phyloP scores from a whole-genome alignment of 2,797 vertebrate species.

The Malacoraja senta region DNA sequence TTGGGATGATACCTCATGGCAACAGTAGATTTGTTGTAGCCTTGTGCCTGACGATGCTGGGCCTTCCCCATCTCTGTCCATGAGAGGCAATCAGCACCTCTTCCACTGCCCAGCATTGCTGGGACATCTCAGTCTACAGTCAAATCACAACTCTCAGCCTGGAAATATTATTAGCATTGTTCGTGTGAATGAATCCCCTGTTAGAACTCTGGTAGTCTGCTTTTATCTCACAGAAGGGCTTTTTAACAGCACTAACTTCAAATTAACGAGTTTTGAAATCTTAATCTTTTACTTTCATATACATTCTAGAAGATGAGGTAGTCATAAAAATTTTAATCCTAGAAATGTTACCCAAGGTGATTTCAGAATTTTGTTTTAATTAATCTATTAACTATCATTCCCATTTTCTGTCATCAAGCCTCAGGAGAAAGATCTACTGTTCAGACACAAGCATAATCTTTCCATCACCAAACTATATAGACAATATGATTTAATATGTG shows the following conservation, averaged over 20 bases:
- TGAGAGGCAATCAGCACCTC: background rate
- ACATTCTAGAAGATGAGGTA: background rate
- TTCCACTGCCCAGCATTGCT: background rate
- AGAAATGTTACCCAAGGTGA: constrained; percentile 13
- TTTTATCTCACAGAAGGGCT: background rate
- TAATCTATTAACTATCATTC: background rate
- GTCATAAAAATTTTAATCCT: constrained; percentile 13
- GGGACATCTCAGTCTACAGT: background rate
- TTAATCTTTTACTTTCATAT: background rate
- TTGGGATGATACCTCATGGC: too few species aligned
- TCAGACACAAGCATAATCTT: background rate
- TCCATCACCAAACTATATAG: background rate
- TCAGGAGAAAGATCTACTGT: background rate
- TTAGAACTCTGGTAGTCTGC: background rate
- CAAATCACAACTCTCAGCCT: background rate
- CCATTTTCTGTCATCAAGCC: background rate
- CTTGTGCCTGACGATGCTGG: background rate
- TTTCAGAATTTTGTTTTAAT: constrained; percentile 14
- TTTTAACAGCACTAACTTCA: background rate
- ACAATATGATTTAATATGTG: background rate
- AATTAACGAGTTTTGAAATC: background rate
- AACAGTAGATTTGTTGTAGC: too few species aligned
- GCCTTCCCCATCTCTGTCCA: background rate
- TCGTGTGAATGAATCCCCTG: background rate
- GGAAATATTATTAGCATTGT: background rate